Evolutionary conservation across 2,888 invertebrate genomes (phyloP), one percentile per base, ranked within the genome.

Genomic region (Schizotus pectinicornis): DNA sequence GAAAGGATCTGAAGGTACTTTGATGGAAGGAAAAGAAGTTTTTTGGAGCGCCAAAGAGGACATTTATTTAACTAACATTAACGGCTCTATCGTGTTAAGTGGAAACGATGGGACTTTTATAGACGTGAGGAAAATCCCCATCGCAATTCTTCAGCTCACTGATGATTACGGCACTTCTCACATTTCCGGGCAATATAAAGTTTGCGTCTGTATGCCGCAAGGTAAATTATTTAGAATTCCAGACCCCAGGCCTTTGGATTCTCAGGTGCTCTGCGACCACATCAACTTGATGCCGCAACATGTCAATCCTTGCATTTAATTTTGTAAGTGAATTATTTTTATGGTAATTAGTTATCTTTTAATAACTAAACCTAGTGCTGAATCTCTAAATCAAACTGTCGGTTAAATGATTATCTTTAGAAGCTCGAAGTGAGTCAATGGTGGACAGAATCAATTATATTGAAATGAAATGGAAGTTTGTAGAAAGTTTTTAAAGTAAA

Each of bases 171-270:
- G 76, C 3, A 77, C 79, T 56, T 79, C 86, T 0, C 22, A 5
- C 22, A 22, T 22, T 22, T 22, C 22, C 5, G 22, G 22, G 2
- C 93, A 94, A 74, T 95, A 88, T 70, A 94, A 95, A 76, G 85
- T 95, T 0, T 95, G 95, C 68, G 89, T 94, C 0, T 95, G 95
- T 72, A 93, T 94, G 91, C 94, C 94, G 0, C 88, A 90, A 63
- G 95, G 94, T 0, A 90, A 90, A 68, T 75, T 95, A 47, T 95
- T 94, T 73, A 83, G 89, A 59, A 86, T 95, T 3, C 88, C 90
- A 0, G 87, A 91, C 0, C 86, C 88, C 0, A 82, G 83, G 0
- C 86, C 85, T 0, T 80, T 72, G 3, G 78, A 75, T 53, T 70
- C 76, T 7, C 81, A 77, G 42, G 83, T 85, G 0, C 85, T 84